phyloP scores from a whole-genome alignment of 1,140 invertebrate species.

The Mylabris phalerata region DNA sequence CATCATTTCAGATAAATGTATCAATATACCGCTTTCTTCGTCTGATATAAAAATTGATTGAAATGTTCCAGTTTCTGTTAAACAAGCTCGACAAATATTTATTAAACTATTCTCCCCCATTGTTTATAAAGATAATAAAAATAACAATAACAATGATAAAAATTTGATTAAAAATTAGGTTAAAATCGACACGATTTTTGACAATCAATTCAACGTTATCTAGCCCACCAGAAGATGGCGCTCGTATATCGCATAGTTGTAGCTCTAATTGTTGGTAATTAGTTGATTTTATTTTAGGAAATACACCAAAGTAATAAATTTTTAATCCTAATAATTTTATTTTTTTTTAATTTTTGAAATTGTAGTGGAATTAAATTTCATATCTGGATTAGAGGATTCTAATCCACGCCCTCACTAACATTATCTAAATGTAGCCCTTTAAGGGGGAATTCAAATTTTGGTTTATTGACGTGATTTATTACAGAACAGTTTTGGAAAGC shows the following conservation, averaged over 20 bases:
- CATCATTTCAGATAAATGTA: constrained; percentile 47
- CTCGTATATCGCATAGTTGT: neutral
- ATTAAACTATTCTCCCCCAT: constrained; percentile 29
- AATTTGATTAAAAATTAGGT: neutral
- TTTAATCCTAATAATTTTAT: no score
- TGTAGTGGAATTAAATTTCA: no score
- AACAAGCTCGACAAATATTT: constrained; percentile 36
- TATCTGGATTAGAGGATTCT: no score
- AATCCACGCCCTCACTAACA: no score
- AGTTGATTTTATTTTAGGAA: neutral
- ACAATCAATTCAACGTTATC: constrained; percentile 26
- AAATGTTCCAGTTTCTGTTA: constrained; percentile 34
- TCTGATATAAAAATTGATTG: constrained; percentile 34
- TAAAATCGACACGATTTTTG: constrained; percentile 28
- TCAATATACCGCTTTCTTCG: constrained; percentile 23
- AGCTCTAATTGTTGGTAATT: neutral
- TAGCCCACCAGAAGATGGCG: neutral
- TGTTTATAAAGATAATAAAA: constrained; percentile 17
- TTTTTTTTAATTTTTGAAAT: no score
- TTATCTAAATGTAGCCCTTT: no score
- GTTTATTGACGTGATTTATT: neutral
- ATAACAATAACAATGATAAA: no score
- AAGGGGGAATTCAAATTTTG: no score
- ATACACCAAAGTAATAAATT: neutral
- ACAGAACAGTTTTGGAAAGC: neutral